phyloP scores from a whole-genome alignment of 2,113 vertebrate species.

The Puma concolor region DNA sequence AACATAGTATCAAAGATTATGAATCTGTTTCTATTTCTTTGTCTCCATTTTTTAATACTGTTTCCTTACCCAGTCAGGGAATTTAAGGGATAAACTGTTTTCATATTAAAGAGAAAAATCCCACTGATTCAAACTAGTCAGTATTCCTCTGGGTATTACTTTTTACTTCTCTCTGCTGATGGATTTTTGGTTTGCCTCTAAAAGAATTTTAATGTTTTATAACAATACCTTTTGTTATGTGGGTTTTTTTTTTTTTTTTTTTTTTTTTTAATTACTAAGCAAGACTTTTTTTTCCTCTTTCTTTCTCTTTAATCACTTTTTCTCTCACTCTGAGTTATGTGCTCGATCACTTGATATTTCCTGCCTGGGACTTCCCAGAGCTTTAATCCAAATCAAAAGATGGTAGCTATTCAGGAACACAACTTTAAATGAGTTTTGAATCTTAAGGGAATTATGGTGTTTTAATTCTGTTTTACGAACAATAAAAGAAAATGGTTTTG shows the following conservation, averaged over 20 bases:
- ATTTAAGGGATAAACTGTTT: not conserved
- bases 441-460: not conserved
- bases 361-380: not conserved
- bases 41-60: not conserved
- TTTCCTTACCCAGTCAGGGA: not conserved
- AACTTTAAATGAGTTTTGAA: conserved; percentile 39
- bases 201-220: conserved; percentile 39
- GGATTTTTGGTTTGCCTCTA: conserved; percentile 10
- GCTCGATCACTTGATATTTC: not conserved
- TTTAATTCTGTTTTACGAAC: not conserved
- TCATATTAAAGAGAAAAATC: conserved; percentile 27
- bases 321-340: not conserved
- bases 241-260: not conserved
- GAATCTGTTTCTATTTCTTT: not conserved
- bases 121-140: not conserved
- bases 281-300: not conserved
- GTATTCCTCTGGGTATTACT: not conserved
- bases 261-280: conserved; percentile 5
- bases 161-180: not conserved
- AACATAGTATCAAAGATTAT: not conserved
- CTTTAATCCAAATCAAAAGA: conserved; percentile 41
- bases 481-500: conserved; percentile 36
- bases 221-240: not conserved
- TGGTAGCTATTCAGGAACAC: not conserved
- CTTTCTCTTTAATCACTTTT: not conserved